Evolutionary conservation across 2,888 invertebrate genomes (phyloP), one percentile per base, ranked within the genome.

Genomic region (Microctonus hyperodae): DNA sequence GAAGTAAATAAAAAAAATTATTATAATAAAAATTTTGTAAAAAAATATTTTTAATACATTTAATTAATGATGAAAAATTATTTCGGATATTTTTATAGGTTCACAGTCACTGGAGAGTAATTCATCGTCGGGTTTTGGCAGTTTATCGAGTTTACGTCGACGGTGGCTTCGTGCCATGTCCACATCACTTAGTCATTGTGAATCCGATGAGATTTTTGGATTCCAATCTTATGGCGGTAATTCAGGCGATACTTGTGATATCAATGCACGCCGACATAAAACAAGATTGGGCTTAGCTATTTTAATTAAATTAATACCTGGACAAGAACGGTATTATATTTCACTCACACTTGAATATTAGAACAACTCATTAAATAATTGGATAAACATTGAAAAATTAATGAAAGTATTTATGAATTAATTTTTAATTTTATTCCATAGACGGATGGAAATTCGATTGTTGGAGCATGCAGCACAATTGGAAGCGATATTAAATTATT

Each of bases 381-480:
- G 33, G 6, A n/a, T 22, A 7, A 35, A 23, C n/a, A 2, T 25
- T 20, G 40, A 11, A 22, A 11, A 10, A 48, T 28, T 13, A 56
- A 44, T 35, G 23, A 4, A 22, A 44, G 16, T 28, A 25, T 33
- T 44, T 0, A 7, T 4, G 5, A 16, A 16, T 44, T 20, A 44
- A 16, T 59, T 58, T 33, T 37, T 60, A 16, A 44, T 11, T 25
- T 37, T 70, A 65, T 66, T 66, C 73, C 76, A n/a, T 72, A 90
- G 90, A 79, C 88, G 90, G 76, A 88, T 92, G 85, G 89, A 92
- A 72, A 86, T 89, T 55, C 91, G 92, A 71, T 89, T 94, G 75
- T 89, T 94, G 84, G 93, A 95, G 73, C 94, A 95, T 77, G 91
- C 93, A 59, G 89, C 90, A 0, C 86, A 93, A 65, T 78, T 94